These are phyloP conservation scores for Piscicola geometra DNA, from an alignment of 2,888 invertebrate genomes.

Conservation along the genomic window DNA sequence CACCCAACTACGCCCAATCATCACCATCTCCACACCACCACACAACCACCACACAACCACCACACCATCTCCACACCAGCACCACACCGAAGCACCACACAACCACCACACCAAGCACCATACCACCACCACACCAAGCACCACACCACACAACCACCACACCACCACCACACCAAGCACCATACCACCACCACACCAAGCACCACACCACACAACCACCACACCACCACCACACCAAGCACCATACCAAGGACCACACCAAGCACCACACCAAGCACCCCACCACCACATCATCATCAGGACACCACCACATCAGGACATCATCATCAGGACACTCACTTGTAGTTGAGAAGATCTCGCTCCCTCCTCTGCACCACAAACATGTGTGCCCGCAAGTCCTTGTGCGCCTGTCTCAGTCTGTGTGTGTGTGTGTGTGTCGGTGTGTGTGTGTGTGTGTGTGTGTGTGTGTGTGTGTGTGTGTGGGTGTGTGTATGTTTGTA, in stretches of 20 bases:
- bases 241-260: no score
- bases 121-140: no score
- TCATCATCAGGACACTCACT: slow-evolving; percentile 13
- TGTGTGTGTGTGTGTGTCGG: not conserved
- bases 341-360: slow-evolving; percentile 33
- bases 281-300: not conserved
- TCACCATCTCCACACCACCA: slow-evolving; percentile 41
- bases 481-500: no score
- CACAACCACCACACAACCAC: slow-evolving; percentile 36
- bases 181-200: not conserved
- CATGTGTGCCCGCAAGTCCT: slow-evolving; percentile 28
- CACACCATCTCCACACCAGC: no score
- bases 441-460: no score
- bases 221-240: no score
- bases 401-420: slow-evolving; percentile 26
- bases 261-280: slow-evolving; percentile 39
- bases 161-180: not conserved
- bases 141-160: slow-evolving; percentile 42
- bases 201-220: no score
- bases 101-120: no score
- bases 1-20: not conserved
- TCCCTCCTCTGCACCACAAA: slow-evolving; percentile 31
- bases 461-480: no score
- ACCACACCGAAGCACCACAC: no score
- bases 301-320: not conserved